Base-by-base conservation (phyloP, 2,113 vertebrate genomes). In the Grammomys dolichurus region DNA sequence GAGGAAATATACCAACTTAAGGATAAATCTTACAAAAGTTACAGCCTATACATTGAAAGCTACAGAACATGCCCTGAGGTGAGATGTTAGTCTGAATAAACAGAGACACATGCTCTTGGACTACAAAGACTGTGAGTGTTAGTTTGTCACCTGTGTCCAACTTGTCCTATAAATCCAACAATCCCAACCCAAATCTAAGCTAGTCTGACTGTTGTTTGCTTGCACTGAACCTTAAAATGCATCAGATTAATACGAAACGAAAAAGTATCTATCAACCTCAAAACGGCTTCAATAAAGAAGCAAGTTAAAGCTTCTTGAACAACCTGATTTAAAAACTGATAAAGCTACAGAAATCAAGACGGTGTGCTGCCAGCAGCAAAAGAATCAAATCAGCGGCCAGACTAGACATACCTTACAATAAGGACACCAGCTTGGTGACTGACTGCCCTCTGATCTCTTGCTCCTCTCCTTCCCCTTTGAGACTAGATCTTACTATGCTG, bases 1-100 rank as follows among this genome's bases (percentile, higher is more conserved):
- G 54, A 19, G 87, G 84, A 93, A 94, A 60, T 67, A 91, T 67
- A 36, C 17, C 91, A 46, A 51, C 12, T 93, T 85, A 72, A 20
- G 36, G 14, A 70, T 63, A 95, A n/a, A 88, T 85, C 81, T 94
- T 0, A 70, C 67, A 87, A 69, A 24, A 65, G 5, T 72, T 7
- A 86, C 69, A 14, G 33, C 17, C 6, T 51, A 56, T 4, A 60
- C 22, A 46, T 9, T 77, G 43, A 95, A 93, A 85, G 75, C 56
- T 70, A 75, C 0, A 93, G 90, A 91, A 86, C 63, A 75, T 10
- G n/a, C n/a, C 70, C 16, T 40, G 60, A 75, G 84, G 92, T 65
- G 81, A 54, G 31, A 56, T 13, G 51, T 46, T 48, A 3, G 87
- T 70, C 48, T 80, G 90, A 96, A 85, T 90, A 78, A 78, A 73